Evolutionary conservation across 2,888 invertebrate genomes (phyloP), one percentile per base, ranked within the genome.

Genomic region (Stenurella melanura): DNA sequence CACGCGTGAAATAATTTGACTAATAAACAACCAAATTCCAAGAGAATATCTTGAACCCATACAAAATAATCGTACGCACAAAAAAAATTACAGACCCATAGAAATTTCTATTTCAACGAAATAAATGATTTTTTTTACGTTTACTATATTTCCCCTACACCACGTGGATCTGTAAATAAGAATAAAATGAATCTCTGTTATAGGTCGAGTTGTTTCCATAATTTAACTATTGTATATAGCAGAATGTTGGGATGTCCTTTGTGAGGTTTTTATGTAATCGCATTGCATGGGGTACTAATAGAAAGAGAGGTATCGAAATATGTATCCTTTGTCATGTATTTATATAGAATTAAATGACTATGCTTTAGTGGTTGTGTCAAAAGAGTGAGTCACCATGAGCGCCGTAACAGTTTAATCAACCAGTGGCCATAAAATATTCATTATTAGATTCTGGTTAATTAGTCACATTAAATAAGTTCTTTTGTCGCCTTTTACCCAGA

Each of bases 301-400:
- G 11, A 42, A 42, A 42, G 42, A 19, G 61, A 21, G 26, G 26
- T 12, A 61, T 26, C 61, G 61, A 61, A 61, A 61, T 61, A 15
- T 42, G 15, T 1, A 61, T 61, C 26, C 61, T 61, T 61, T 61
- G 61, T 61, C 61, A 61, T 26, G 26, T 5, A 6, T 61, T 61
- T 61, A 12, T 19, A 21, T 21, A 18, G 60, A 60, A 21, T 60
- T 21, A 60, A 60, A 60, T 21, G 60, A 60, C 19, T 26, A n/a
- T n/a, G n/a, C n/a, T n/a, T n/a, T n/a, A n/a, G n/a, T n/a, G 61
- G 30, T 61, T 61, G 1, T 26, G 26, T 61, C 61, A 61, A 60
- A 60, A 19, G 60, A 21, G 61, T 61, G 61, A 61, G 61, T 61
- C 61, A 61, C 61, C n/a, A 30, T 61, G 30, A 26, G 12, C n/a